Evolutionary conservation across 2,888 invertebrate species (phyloP).

Genomic region (Auanema sp.): DNA sequence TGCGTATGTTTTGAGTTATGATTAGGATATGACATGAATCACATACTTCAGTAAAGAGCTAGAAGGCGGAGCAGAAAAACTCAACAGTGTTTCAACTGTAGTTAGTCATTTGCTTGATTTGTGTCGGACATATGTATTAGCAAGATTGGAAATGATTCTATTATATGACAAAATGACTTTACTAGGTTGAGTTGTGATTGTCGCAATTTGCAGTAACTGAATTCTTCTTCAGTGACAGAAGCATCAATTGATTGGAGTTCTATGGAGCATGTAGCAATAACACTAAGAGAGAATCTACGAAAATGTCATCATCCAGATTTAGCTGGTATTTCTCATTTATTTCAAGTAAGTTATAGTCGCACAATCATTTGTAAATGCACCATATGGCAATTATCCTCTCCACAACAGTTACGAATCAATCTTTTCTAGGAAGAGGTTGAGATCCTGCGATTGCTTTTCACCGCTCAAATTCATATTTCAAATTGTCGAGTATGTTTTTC

Average conservation of each 20-base stretch:
- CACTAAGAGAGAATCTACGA: background rate
- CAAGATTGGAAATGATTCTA: conserved; percentile 7
- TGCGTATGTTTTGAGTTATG: conserved; percentile 6
- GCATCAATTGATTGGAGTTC: background rate
- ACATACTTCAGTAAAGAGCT: background rate
- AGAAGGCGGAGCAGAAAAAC: background rate
- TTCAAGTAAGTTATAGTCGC: conserved; percentile 3
- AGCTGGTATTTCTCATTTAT: conserved; percentile 1
- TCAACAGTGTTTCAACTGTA: background rate
- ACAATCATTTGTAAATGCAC: background rate
- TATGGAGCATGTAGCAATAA: background rate
- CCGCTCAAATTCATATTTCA: conserved; percentile 8
- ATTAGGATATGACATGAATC: background rate
- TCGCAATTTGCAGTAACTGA: background rate
- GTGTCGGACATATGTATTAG: conserved; percentile 2
- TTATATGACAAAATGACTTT: conserved; percentile 8
- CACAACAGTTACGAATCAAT: background rate
- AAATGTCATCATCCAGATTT: conserved; percentile 10
- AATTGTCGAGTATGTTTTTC: conserved; percentile 3
- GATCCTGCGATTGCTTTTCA: conserved; percentile 13
- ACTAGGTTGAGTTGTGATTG: background rate
- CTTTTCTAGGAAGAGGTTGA: conserved; percentile 15
- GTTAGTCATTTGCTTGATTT: conserved; percentile 8
- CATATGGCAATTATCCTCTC: background rate
- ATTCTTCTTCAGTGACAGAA: background rate